Evolutionary conservation across 2,797 vertebrate species (phyloP).

Genomic region (Catamblyrhynchus diadema): DNA sequence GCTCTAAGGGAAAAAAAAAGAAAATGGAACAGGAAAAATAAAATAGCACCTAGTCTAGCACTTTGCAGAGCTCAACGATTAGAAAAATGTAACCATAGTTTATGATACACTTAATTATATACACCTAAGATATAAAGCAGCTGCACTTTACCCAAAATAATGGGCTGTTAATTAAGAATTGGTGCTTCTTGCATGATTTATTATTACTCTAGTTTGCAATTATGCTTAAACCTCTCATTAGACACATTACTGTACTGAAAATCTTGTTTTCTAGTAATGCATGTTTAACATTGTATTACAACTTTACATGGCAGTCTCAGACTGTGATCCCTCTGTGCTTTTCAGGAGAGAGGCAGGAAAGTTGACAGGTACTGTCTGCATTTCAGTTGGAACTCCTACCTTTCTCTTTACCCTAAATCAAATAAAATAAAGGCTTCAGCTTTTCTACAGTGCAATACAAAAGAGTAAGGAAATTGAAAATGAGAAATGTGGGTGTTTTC

Average conservation of each 20-base stretch:
- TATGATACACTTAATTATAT: constrained; percentile 65
- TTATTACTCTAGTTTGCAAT: constrained; percentile 66
- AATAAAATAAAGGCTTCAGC: constrained; percentile 35
- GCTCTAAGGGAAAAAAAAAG: background rate
- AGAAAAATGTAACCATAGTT: constrained; percentile 46
- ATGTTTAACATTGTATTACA: constrained; percentile 50
- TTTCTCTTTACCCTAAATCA: constrained; percentile 46
- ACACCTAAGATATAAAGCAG: constrained; percentile 66
- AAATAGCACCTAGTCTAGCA: background rate
- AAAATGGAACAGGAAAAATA: constrained; percentile 29
- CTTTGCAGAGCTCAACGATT: constrained; percentile 28
- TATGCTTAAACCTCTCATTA: constrained; percentile 74
- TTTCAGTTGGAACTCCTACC: constrained; percentile 55
- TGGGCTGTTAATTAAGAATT: constrained; percentile 71
- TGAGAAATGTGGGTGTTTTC: constrained; percentile 15
- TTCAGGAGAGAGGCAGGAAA: constrained; percentile 52
- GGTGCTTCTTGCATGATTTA: constrained; percentile 71
- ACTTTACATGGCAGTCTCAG: constrained; percentile 44
- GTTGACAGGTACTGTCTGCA: constrained; percentile 59
- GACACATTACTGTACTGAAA: constrained; percentile 58
- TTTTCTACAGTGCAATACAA: constrained; percentile 50
- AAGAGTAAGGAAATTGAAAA: constrained; percentile 27
- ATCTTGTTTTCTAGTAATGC: constrained; percentile 40
- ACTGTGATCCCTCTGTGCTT: constrained; percentile 49
- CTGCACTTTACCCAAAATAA: constrained; percentile 65